Conservation (phyloP, 2,113 vertebrate genomes). For the Pedionomus torquatus region DNA sequence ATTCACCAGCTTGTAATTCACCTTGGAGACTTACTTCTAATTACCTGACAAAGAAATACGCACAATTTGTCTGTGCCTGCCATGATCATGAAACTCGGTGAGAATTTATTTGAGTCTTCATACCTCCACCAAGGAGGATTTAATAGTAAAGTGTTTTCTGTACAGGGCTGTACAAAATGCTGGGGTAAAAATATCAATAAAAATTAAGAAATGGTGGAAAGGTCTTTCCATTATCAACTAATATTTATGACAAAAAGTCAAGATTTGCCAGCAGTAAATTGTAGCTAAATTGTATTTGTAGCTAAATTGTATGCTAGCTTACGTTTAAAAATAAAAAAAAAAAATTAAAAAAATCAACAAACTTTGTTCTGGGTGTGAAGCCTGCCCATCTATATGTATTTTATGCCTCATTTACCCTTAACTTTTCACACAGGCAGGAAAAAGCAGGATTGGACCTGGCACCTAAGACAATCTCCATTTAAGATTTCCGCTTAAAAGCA, state of each 20-base stretch:
- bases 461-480: background rate
- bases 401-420: background rate
- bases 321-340: background rate
- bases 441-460: background rate
- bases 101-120: slow-evolving; percentile 5
- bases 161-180: background rate
- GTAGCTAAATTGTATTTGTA: background rate
- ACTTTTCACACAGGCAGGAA: background rate
- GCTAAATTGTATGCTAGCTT: background rate
- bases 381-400: background rate
- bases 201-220: background rate
- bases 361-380: background rate
- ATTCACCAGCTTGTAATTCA: background rate
- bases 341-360: too few relatives aligned
- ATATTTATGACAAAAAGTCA: background rate
- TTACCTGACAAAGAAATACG: background rate
- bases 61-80: background rate
- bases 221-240: background rate
- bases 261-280: background rate
- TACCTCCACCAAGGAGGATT: background rate
- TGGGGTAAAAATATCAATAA: background rate
- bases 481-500: background rate
- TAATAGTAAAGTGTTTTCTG: background rate
- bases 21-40: background rate
- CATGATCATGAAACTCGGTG: background rate